Conservation (phyloP, 2,888 invertebrate genomes). For the Synergus gifuensis region DNA sequence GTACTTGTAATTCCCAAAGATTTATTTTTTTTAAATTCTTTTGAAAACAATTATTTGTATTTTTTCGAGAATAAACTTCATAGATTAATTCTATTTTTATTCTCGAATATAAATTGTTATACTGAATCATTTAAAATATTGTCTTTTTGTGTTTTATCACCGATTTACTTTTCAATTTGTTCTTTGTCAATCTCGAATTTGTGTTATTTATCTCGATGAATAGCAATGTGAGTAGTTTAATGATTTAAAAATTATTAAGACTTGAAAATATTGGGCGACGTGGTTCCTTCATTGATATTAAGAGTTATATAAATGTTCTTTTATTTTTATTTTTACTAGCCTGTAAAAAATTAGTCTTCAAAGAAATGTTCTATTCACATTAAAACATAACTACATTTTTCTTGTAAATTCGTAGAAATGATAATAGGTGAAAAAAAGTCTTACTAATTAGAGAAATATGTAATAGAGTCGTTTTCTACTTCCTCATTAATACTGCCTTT, state of each 20-base stretch:
- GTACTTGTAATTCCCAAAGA: constrained; percentile 63
- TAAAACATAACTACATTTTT: not conserved
- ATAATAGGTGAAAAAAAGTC: not conserved
- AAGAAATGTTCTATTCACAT: constrained; percentile 6
- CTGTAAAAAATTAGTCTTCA: not conserved
- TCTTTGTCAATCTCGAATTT: not conserved
- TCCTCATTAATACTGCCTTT: constrained; percentile 26
- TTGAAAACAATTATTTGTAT: not conserved
- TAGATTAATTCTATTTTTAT: not conserved
- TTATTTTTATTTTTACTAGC: not conserved
- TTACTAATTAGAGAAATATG: constrained; percentile 7
- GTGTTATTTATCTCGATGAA: not conserved
- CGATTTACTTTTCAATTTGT: not conserved
- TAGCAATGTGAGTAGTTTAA: too few relatives aligned
- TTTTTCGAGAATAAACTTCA: not conserved
- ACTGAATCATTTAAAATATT: not conserved
- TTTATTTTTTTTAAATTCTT: constrained; percentile 44
- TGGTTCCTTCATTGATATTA: not conserved
- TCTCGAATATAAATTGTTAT: not conserved
- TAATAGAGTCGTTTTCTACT: constrained; percentile 28
- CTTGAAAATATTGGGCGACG: not conserved
- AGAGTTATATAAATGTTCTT: not conserved
- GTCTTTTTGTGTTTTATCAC: not conserved
- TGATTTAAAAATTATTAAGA: not conserved
- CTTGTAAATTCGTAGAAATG: constrained; percentile 1